A percentile compares a stretch with the other conserved stretches of the same genome.
phyloP scores from a whole-genome alignment of 2,888 invertebrate genomes.

The Anodontia alba region DNA sequence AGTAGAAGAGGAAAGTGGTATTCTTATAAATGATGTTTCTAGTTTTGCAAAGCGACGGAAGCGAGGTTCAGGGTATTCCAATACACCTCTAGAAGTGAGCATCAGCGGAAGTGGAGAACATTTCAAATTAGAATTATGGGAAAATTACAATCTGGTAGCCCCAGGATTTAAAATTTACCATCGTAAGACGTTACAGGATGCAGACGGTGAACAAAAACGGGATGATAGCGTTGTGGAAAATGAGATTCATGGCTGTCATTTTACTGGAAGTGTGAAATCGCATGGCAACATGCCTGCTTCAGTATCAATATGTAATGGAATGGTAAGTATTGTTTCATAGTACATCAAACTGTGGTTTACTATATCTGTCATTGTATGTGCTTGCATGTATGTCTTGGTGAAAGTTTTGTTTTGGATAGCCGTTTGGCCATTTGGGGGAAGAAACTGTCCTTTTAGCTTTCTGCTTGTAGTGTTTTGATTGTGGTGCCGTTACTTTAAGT shows the following conservation, averaged over 20 bases:
- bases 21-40: constrained; percentile 51
- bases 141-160: constrained; percentile 70
- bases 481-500: too few relatives aligned
- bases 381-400: too few relatives aligned
- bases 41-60: constrained; percentile 53
- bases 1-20: constrained; percentile 48
- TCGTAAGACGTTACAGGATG: constrained; percentile 52
- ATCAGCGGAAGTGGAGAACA: constrained; percentile 68
- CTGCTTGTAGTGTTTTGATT: too few relatives aligned
- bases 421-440: too few relatives aligned
- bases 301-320: constrained; percentile 72
- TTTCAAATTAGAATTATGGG: constrained; percentile 72
- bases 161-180: constrained; percentile 77
- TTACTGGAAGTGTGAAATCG: constrained; percentile 63
- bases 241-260: constrained; percentile 60
- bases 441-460: too few relatives aligned
- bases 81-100: constrained; percentile 65
- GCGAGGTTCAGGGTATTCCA: constrained; percentile 38
- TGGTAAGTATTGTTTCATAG: constrained; percentile 64
- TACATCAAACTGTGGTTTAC: too few relatives aligned
- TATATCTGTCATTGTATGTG: too few relatives aligned
- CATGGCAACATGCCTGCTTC: constrained; percentile 63
- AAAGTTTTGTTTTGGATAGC: too few relatives aligned
- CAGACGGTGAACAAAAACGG: constrained; percentile 30
- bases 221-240: constrained; percentile 30